Percentiles rank a stretch among this genome's conserved stretches.
phyloP scores from a whole-genome alignment of 2,113 vertebrate species.

The Silurus glanis region DNA sequence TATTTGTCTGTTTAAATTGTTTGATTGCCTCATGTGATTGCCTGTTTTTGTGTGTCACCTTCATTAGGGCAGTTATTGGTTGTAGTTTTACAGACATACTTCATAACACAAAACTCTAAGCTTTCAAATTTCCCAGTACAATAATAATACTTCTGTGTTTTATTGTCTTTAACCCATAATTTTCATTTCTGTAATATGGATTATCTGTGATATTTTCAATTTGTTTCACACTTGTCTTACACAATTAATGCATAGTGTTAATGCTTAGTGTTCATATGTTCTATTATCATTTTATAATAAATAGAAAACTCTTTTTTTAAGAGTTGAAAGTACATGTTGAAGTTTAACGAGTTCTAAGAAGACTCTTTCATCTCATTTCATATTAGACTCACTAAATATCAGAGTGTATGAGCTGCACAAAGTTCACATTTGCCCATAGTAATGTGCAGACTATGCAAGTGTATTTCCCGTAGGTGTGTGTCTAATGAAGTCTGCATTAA shows the following conservation, averaged over 20 bases:
- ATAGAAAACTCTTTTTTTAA: background rate
- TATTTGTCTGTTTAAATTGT: background rate
- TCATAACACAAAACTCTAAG: too few species aligned
- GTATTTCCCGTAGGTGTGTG: background rate
- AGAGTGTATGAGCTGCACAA: background rate
- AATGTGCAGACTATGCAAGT: background rate
- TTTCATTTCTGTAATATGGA: background rate
- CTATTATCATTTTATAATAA: background rate
- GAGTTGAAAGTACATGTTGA: background rate
- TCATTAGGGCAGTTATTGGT: background rate
- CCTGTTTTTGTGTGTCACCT: background rate
- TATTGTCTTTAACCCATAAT: background rate
- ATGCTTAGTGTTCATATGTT: background rate
- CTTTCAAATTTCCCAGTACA: background rate
- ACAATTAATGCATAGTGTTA: background rate
- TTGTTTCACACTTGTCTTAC: background rate
- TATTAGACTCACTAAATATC: background rate
- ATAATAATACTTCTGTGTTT: background rate
- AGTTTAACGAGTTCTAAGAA: background rate
- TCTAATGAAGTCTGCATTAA: constrained; percentile 8
- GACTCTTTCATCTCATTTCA: background rate
- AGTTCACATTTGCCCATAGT: background rate
- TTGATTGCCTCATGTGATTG: background rate
- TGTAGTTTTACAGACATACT: too few species aligned
- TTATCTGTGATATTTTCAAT: background rate